Percentiles rank a stretch among this genome's conserved stretches.
These are phyloP conservation scores for Alectoris magna DNA, from an alignment of 2,797 vertebrate species.

Conservation along the genomic window DNA sequence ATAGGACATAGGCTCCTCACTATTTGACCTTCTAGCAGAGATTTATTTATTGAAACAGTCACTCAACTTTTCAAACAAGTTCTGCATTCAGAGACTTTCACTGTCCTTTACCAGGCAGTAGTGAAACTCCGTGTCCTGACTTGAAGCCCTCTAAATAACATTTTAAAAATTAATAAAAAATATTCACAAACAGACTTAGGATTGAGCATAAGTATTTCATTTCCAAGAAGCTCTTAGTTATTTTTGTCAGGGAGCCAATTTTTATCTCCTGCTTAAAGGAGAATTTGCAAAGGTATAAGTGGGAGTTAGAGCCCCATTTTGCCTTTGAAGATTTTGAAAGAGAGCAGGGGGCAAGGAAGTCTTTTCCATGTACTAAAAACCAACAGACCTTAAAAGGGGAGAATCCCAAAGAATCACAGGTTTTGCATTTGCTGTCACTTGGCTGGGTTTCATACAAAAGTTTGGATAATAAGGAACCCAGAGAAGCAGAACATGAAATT, in stretches of 20 bases:
- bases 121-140: background rate
- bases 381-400: background rate
- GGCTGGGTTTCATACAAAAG: background rate
- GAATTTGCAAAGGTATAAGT: background rate
- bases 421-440: background rate
- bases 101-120: background rate
- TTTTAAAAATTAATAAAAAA: slow-evolving; percentile 12
- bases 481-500: background rate
- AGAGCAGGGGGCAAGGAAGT: background rate
- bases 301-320: background rate
- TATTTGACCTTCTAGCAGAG: background rate
- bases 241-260: background rate
- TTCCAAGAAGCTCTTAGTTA: slow-evolving; percentile 14
- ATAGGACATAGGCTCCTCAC: background rate
- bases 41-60: background rate
- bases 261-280: background rate
- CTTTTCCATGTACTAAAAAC: background rate
- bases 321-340: background rate
- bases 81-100: background rate
- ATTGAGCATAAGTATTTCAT: background rate
- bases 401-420: background rate
- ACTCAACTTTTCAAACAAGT: background rate
- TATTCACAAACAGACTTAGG: background rate
- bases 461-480: background rate
- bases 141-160: background rate